Base-by-base conservation (phyloP, 2,888 invertebrate species). In the Temnothorax unifasciatus region DNA sequence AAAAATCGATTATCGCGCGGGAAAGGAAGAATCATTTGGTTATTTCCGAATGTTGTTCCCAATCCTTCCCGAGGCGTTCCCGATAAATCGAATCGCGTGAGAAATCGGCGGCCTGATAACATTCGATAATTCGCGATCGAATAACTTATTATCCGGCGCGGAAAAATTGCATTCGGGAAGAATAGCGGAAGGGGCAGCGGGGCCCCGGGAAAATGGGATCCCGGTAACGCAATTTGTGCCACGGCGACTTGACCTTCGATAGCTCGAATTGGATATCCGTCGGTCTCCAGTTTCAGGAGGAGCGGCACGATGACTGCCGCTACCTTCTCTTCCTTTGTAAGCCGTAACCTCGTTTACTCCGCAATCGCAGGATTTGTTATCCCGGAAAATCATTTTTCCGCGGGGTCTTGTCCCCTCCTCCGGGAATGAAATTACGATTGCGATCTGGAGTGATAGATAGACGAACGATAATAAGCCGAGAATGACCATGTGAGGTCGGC, bases 231-330 rank as follows among this genome's bases (percentile, higher is more conserved):
- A 90, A 89, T 91, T 90, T 91, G 90, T 85, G 87, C 88, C 79
- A 82, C 88, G 91, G 90, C 88, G 88, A 87, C 90, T 90, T 90
- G 90, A 90, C 90, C 90, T 90, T 90, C 90, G 90, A 89, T 89
- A 90, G 87, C 90, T 86, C 88, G 87, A 89, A 81, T 90, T 90
- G 90, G 90, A 88, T 90, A 90, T 90, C 89, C 90, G 86, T 90
- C 89, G 90, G 86, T 90, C 89, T 89, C 85, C 69, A 83, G 90
- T 86, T 90, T 79, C 85, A 73, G 41, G 68, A 71, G 52, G 69
- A 54, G 61, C 83, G 25, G 34, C 44, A 59, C 81, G 41, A 79
- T 79, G 66, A 66, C 61, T 47, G 68, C 68, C 71, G 71, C 71
- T 64, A 13, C 69, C 68, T 83, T 41, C 59, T 59, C 68, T 83